Evolutionary conservation across 2,113 vertebrate species (phyloP).

Genomic region (Irena cyanogastra): DNA sequence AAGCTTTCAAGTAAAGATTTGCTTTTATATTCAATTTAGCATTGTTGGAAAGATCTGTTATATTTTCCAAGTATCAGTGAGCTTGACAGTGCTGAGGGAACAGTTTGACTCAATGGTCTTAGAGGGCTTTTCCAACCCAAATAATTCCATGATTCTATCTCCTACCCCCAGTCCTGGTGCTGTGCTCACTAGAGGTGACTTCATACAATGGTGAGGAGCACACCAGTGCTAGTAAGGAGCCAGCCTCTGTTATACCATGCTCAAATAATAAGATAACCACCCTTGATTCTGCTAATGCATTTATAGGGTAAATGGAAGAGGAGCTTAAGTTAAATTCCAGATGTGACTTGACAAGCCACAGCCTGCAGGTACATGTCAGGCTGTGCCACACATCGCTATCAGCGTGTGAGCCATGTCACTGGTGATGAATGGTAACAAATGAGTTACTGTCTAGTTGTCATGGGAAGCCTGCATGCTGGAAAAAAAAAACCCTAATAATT

Average conservation of each 20-base stretch:
- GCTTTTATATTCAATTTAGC: neutral
- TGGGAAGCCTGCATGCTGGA: neutral
- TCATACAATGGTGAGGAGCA: fast-evolving
- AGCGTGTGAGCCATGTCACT: neutral
- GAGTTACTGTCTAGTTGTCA: neutral
- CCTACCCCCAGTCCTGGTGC: neutral
- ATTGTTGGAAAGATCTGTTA: neutral
- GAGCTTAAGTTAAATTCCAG: neutral
- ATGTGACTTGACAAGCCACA: neutral
- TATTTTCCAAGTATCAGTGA: neutral
- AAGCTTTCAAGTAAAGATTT: neutral
- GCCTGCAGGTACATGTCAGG: neutral
- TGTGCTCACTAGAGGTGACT: neutral
- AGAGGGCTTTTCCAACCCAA: neutral
- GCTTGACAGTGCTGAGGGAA: neutral
- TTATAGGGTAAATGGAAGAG: neutral
- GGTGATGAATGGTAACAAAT: neutral
- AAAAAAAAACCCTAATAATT: neutral
- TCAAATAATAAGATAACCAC: neutral
- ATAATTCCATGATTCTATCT: neutral
- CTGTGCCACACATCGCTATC: fast-evolving
- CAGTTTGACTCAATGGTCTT: neutral
- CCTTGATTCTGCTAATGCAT: neutral
- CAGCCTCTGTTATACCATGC: fast-evolving
- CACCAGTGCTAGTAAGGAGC: neutral